Base-by-base conservation (phyloP, 2,888 invertebrate genomes). In the Tholera decimalis region DNA sequence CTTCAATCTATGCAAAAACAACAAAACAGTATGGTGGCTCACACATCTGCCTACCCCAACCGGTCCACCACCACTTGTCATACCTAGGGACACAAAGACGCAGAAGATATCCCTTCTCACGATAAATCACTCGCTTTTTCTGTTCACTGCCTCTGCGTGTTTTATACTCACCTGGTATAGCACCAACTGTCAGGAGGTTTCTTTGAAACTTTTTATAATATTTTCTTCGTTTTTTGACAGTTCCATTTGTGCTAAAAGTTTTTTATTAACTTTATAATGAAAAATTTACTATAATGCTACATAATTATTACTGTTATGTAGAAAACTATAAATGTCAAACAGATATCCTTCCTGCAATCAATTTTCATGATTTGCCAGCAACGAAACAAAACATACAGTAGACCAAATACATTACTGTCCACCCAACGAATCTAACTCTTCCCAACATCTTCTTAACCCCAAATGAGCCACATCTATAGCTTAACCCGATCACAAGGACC, bases 61-160 rank as follows among this genome's bases (percentile, higher is more conserved):
- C 55, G 64, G 69, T 64, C 50, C 33, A 41, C 44, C 13, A 59
- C 68, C 81, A 83, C 84, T 83, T 83, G 85, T 84, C 79, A 82
- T 86, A 78, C 84, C 85, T 86, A 88, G 85, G 86, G 83, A 88
- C 84, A 88, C 86, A 91, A 88, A 84, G 84, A 84, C 82, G 82
- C 83, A 85, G 87, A 88, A 90, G 91, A 89, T 92, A 92, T 91
- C 91, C 83, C 88, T 91, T 93, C 93, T 89, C 93, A 93, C 93
- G 88, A 92, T 93, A 93, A 93, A 93, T 93, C 93, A 93, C 89
- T 87, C 58, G 66, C 83, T 89, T 90, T 90, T 91, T 88, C 88
- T 89, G 84, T 87, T 88, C 85, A 82, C 80, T 73, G 87, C 85
- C 90, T 89, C 87, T 86, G 85, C 86, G 88, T 89, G 89, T 91